Conservation (phyloP, 2,888 invertebrate genomes). For the Pollenia angustigena region DNA sequence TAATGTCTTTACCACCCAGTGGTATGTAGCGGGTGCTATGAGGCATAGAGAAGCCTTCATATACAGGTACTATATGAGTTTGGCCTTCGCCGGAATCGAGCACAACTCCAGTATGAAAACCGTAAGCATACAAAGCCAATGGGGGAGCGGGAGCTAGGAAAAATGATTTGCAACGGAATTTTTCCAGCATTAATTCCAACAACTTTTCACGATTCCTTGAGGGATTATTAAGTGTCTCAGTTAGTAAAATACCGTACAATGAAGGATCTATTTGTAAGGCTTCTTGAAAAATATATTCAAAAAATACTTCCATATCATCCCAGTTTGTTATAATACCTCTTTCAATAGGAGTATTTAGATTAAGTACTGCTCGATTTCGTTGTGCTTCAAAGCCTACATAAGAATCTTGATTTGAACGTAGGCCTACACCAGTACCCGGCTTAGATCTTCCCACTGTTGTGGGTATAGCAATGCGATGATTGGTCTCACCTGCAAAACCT, state of each 20-base stretch:
- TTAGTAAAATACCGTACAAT: conserved; percentile 3
- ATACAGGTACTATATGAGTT: conserved; percentile 51
- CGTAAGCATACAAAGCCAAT: conserved; percentile 50
- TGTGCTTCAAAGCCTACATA: conserved; percentile 43
- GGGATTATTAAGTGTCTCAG: conserved; percentile 39
- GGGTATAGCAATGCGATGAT: conserved; percentile 21
- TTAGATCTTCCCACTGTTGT: conserved; percentile 41
- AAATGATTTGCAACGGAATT: conserved; percentile 33
- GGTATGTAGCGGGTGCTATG: conserved; percentile 23
- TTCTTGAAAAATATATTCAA: conserved; percentile 33
- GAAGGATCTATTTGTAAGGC: conserved; percentile 25
- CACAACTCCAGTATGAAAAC: conserved; percentile 39
- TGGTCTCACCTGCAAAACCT: conserved; percentile 39
- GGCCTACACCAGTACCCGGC: neutral
- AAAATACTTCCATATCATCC: conserved; percentile 55
- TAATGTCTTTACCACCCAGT: conserved; percentile 41
- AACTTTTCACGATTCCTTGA: conserved; percentile 30
- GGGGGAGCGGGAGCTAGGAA: conserved; percentile 32
- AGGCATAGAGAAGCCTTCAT: conserved; percentile 28
- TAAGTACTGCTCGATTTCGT: conserved; percentile 13
- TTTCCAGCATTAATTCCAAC: conserved; percentile 51
- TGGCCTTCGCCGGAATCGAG: conserved; percentile 53
- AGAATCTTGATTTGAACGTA: neutral
- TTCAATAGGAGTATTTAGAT: conserved; percentile 44
- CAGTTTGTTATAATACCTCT: conserved; percentile 51